These are phyloP conservation scores for Zaprionus capensis DNA, from an alignment of 1,140 invertebrate species.

Conservation along the genomic window DNA sequence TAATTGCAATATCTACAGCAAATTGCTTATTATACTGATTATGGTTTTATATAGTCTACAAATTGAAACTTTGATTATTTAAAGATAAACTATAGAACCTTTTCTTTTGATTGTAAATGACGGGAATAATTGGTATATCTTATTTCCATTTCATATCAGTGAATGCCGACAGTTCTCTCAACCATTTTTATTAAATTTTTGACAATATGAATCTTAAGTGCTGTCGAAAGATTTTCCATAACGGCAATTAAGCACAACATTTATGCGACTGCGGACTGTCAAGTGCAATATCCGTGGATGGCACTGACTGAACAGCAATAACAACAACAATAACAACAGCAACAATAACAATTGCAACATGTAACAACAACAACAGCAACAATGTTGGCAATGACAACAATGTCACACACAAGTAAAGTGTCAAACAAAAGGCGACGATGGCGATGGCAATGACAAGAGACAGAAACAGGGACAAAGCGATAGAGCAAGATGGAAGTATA, in stretches of 20 bases:
- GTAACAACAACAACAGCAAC: constrained; percentile 34
- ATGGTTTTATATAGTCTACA: no score
- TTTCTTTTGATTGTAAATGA: no score
- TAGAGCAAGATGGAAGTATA: not conserved
- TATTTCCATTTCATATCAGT: no score
- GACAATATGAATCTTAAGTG: constrained; percentile 1
- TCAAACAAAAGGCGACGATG: constrained; percentile 68
- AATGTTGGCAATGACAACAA: constrained; percentile 64
- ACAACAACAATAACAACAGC: constrained; percentile 16
- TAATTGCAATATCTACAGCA: no score
- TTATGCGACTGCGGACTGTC: constrained; percentile 57
- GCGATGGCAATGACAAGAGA: constrained; percentile 34
- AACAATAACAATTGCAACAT: constrained; percentile 29
- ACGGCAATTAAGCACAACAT: constrained; percentile 59
- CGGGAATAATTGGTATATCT: no score
- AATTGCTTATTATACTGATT: no score
- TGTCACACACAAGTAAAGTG: constrained; percentile 68
- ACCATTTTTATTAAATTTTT: no score
- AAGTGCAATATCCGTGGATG: constrained; percentile 61
- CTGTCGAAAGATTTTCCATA: constrained; percentile 38
- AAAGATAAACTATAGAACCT: no score
- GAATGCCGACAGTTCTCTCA: no score
- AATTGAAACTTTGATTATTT: no score
- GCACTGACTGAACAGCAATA: constrained; percentile 21
- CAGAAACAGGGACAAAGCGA: not conserved